Percentiles rank a stretch among this genome's conserved stretches.
Conservation (phyloP, 2,113 vertebrate species). For the Vulpes vulpes region DNA sequence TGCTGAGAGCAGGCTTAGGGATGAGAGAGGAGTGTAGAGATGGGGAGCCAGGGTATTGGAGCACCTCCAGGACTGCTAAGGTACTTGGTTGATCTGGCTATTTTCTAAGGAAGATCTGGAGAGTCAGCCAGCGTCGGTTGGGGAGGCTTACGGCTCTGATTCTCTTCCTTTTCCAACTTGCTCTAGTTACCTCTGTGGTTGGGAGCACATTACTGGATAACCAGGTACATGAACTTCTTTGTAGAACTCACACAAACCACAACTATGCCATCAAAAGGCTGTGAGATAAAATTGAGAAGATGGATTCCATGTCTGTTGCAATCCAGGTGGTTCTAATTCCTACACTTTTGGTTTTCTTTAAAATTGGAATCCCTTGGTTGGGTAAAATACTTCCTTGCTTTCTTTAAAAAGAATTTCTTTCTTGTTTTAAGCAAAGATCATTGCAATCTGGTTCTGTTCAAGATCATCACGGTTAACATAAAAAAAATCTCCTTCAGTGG, state of each 20-base stretch:
- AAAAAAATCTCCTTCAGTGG: not conserved
- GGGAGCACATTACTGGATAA: not conserved
- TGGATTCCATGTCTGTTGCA: not conserved
- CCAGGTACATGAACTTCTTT: not conserved
- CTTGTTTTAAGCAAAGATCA: not conserved
- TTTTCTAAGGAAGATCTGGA: too few relatives aligned
- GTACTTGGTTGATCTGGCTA: not conserved
- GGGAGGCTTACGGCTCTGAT: not conserved
- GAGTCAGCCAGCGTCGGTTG: not conserved
- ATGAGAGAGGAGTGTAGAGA: not conserved
- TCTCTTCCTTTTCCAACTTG: not conserved
- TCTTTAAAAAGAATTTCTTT: not conserved
- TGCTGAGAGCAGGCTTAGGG: not conserved
- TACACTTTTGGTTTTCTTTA: not conserved
- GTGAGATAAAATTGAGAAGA: not conserved
- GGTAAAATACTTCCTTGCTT: not conserved
- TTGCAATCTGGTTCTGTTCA: not conserved
- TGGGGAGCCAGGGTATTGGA: not conserved
- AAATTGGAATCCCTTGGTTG: not conserved
- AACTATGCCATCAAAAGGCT: not conserved
- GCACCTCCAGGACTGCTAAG: too few relatives aligned
- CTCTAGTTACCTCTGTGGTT: not conserved
- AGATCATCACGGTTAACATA: not conserved
- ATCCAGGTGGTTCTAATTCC: not conserved
- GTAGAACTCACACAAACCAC: not conserved